Evolutionary conservation across 2,797 vertebrate genomes (phyloP), one percentile per base, ranked within the genome.

Genomic region (Phylloscopus collybita): DNA sequence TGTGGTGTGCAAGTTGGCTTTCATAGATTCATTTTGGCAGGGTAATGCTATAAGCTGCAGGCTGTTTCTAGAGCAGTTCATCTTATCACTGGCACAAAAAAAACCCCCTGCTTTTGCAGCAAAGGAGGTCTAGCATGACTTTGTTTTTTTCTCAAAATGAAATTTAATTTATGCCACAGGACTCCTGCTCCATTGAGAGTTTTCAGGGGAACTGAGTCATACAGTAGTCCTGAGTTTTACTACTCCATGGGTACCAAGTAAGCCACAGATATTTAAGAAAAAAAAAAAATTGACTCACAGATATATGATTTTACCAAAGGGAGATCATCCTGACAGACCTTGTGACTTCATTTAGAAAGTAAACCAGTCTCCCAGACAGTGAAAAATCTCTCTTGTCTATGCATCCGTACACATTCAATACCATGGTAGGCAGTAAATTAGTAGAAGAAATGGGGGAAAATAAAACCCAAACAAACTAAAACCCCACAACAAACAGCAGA

Each of bases 51-150:
- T 61, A 74, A 88, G 67, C 79, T 93, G 38, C 32, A 79, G 76
- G 61, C 47, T 90, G 21, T 93, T 93, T 88, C 65, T 91, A 82
- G 54, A 85, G 42, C 40, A 44, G 47, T 90, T 95, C 82, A 54
- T 78, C 89, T 40, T 70, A 81, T 80, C 54, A 49, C 25, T 64
- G 14, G n/a, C 51, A 72, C 70, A 26, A 74, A 86, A 36, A 81
- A 75, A 81, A 72, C n/a, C n/a, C n/a, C 2, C 30, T 57, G 32
- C 27, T 71, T 64, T 62, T 81, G 56, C 61, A 80, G 66, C 5
- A 84, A 78, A 80, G 62, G 64, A 92, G n/a, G 57, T 51, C 21
- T 79, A 75, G 18, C 14, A 27, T 75, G n/a, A 89, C 65, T 60
- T 50, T n/a, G 29, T 1, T 74, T 80, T 82, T 86, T 61, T 54